A percentile compares a stretch with the other conserved stretches of the same genome.
Conservation (phyloP, 2,113 vertebrate species). For the Zosterops pallidus region DNA sequence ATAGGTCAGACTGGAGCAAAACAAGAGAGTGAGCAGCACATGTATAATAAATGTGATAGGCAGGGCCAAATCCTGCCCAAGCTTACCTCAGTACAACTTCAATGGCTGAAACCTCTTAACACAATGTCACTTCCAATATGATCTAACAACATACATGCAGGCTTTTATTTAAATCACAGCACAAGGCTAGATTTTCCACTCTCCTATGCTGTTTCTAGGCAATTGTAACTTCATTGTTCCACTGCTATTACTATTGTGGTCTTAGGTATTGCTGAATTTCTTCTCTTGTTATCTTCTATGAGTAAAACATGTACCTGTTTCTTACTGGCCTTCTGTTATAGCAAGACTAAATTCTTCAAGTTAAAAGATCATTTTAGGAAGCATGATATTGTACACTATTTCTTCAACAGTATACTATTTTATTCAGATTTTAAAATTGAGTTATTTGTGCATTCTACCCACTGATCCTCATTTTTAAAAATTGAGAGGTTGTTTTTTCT, state of each 20-base stretch:
- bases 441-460: background rate
- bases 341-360: background rate
- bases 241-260: background rate
- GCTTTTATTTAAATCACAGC: slow-evolving; percentile 9
- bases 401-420: background rate
- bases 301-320: background rate
- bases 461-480: background rate
- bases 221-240: background rate
- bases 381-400: background rate
- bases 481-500: background rate
- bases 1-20: background rate
- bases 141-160: background rate
- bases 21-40: background rate
- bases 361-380: background rate
- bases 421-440: background rate
- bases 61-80: background rate
- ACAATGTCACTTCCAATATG: slow-evolving; percentile 4
- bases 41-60: background rate
- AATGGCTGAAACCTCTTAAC: background rate
- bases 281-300: background rate
- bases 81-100: background rate
- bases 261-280: background rate
- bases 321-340: background rate
- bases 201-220: background rate
- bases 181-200: background rate